Base-by-base conservation (phyloP, 2,797 vertebrate species). In the Podarcis siculus region DNA sequence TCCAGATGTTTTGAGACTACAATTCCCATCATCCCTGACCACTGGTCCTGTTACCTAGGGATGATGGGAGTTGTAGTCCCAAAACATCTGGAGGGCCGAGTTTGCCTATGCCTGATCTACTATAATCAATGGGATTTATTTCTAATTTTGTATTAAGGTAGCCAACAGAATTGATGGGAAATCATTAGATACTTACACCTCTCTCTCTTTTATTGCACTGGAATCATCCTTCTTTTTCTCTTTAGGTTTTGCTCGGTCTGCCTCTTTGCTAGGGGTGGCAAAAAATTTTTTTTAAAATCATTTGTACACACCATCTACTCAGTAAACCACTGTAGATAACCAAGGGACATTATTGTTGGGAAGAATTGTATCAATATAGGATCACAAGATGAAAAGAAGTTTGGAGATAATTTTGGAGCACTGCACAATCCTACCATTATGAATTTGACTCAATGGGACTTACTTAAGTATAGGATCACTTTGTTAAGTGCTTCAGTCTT, bases 141-240 rank as follows among this genome's bases (percentile, higher is more conserved):
- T 81, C 64, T 82, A 30, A 17, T 66, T 67, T 67, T 82, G 13
- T 12, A 42, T 67, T 37, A 67, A 13, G 80, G 23, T 67, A 61
- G 8, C n/a, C 8, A 13, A 77, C 7, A 69, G 64, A 39, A 7
- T 19, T 30, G 37, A 27, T 82, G 17, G 27, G 3, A 30, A 91
- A 79, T 42, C 10, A 90, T 85, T 85, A 83, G 78, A 87, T 91
- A 97, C 98, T 97, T 97, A 99, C 99, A 98, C 98, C 96, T 99
- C 98, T 95, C 95, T 98, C 95, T 98, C 97, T 93, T 99, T 99
- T 42, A 99, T 97, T 4, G 94, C 95, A 49, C 98, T 98, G 0
- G 98, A 98, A 91, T 99, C 98, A 85, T 97, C 97, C 82, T 98
- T 98, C 95, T 98, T 98, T 92, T 97, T 98, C 92, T 95, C 96